A percentile compares a stretch with the other conserved stretches of the same genome.
phyloP scores from a whole-genome alignment of 2,888 invertebrate genomes.

The Altica lythri region DNA sequence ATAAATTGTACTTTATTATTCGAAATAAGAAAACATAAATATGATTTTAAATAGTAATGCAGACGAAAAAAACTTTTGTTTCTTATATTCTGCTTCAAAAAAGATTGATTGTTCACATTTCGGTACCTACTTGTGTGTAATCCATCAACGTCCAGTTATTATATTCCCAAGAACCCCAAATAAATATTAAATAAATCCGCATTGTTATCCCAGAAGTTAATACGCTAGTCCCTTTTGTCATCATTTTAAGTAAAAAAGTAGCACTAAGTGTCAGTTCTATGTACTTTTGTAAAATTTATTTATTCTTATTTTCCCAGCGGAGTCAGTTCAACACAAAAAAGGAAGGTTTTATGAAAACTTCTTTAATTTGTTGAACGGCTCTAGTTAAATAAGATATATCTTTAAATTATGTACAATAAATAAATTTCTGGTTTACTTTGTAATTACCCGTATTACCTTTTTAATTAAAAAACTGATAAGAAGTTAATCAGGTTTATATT shows the following conservation, averaged over 20 bases:
- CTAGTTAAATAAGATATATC: too few relatives aligned
- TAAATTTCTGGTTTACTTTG: too few relatives aligned
- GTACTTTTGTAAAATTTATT: not conserved
- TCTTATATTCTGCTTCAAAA: not conserved
- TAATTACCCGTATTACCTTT: too few relatives aligned
- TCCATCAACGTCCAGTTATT: conserved; percentile 5
- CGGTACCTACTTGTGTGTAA: not conserved
- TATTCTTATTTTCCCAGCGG: not conserved
- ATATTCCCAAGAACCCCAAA: conserved; percentile 1
- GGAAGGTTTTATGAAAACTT: not conserved
- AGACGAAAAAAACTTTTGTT: too few relatives aligned
- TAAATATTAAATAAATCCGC: conserved; percentile 9
- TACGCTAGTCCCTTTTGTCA: not conserved
- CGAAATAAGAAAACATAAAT: too few relatives aligned
- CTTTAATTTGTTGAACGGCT: too few relatives aligned
- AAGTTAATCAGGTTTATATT: too few relatives aligned
- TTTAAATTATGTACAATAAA: too few relatives aligned
- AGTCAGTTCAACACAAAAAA: not conserved
- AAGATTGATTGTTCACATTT: not conserved
- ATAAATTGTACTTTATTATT: too few relatives aligned
- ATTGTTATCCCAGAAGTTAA: conserved; percentile 7
- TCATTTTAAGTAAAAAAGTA: not conserved
- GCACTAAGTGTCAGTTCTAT: conserved; percentile 1
- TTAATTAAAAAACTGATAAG: too few relatives aligned
- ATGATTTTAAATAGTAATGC: too few relatives aligned